A percentile compares a stretch with the other conserved stretches of the same genome.
Conservation (phyloP, 1,140 invertebrate genomes). For the Eriosoma lanigerum region DNA sequence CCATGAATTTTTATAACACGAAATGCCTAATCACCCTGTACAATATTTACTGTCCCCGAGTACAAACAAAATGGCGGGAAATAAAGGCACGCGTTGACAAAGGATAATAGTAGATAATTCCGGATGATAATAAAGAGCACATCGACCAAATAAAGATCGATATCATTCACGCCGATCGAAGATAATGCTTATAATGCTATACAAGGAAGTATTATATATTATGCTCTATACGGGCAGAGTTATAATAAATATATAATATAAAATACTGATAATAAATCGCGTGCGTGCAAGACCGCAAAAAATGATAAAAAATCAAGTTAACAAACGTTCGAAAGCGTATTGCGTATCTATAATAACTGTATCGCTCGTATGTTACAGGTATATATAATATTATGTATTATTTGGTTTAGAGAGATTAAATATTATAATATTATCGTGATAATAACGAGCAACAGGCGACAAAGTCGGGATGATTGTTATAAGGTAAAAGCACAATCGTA, state of each 20-base stretch:
- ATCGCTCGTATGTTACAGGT: background rate
- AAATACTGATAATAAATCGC: background rate
- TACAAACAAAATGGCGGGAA: background rate
- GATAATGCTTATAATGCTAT: no score
- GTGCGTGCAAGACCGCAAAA: background rate
- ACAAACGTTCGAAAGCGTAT: background rate
- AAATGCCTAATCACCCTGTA: background rate
- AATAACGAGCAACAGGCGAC: background rate
- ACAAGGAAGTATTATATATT: no score
- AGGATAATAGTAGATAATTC: constrained; percentile 3
- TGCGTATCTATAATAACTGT: no score
- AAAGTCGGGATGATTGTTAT: background rate
- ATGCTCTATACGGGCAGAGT: background rate
- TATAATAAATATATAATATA: constrained; percentile 21
- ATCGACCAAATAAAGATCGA: constrained; percentile 18
- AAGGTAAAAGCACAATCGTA: no score
- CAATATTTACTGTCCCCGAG: background rate
- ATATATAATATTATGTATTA: constrained; percentile 8
- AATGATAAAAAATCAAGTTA: background rate
- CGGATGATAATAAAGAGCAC: background rate
- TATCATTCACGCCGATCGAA: background rate
- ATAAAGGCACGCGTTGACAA: background rate
- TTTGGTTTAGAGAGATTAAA: no score
- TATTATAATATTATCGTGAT: no score
- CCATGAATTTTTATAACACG: background rate